A percentile compares a stretch with the other conserved stretches of the same genome.
Evolutionary conservation across 2,888 invertebrate genomes (phyloP).

Genomic region (Andrena trimmerana): DNA sequence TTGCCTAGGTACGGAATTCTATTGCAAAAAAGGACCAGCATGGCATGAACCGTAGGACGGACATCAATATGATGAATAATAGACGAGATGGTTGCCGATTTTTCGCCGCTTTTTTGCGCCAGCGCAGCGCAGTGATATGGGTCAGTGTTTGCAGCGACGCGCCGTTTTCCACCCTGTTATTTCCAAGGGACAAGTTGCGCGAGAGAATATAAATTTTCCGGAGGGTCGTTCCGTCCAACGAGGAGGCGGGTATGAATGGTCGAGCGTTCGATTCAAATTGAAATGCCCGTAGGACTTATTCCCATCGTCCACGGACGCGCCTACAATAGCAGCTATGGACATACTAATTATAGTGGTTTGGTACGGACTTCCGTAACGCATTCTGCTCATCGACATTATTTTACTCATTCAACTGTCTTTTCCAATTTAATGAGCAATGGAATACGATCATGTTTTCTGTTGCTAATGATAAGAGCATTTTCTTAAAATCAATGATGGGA

Average conservation of each 20-base stretch:
- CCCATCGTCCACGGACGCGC: constrained; percentile 47
- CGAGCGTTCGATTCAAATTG: constrained; percentile 61
- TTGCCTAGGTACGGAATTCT: too few species aligned
- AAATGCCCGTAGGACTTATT: constrained; percentile 67
- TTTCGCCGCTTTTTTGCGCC: constrained; percentile 28
- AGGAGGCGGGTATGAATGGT: constrained; percentile 32
- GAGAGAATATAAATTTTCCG: constrained; percentile 56
- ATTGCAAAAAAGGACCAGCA: too few species aligned
- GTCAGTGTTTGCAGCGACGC: constrained; percentile 50
- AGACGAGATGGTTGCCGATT: constrained; percentile 29
- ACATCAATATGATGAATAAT: constrained; percentile 53
- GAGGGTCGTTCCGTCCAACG: constrained; percentile 25
- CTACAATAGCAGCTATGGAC: constrained; percentile 45
- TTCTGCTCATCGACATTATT: neutral
- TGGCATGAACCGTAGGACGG: constrained; percentile 5
- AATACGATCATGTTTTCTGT: too few species aligned
- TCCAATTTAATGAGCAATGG: neutral
- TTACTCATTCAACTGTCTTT: neutral
- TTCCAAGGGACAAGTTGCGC: constrained; percentile 39
- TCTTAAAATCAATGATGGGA: too few species aligned
- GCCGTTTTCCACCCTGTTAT: constrained; percentile 33
- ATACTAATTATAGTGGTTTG: constrained; percentile 64
- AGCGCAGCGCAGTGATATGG: constrained; percentile 45
- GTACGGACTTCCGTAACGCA: neutral
- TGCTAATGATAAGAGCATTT: too few species aligned